A percentile compares a stretch with the other conserved stretches of the same genome.
phyloP scores from a whole-genome alignment of 2,888 invertebrate species.

The Sinotaia quadrata region DNA sequence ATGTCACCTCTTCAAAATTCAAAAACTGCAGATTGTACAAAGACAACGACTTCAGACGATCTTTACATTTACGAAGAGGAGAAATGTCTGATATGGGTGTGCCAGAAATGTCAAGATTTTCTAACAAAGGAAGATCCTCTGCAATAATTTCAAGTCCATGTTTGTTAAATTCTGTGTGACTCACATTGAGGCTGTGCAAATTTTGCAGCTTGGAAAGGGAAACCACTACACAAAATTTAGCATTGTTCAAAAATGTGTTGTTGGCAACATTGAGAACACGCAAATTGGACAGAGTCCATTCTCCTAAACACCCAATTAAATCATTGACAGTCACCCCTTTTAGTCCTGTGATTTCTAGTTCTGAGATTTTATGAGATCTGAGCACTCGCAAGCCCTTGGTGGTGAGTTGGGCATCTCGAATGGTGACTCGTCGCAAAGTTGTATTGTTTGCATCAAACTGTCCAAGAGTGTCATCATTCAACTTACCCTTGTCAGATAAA shows the following conservation, averaged over 20 bases:
- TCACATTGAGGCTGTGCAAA: conserved; percentile 77
- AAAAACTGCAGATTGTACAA: conserved; percentile 76
- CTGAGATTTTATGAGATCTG: conserved; percentile 78
- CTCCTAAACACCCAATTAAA: conserved; percentile 79
- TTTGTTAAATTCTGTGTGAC: conserved; percentile 81
- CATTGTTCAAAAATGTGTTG: conserved; percentile 78
- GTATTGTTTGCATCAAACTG: conserved; percentile 78
- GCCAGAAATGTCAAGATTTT: conserved; percentile 79
- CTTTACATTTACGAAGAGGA: conserved; percentile 76
- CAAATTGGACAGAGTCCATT: conserved; percentile 79
- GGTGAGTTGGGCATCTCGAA: conserved; percentile 77
- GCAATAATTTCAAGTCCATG: conserved; percentile 79
- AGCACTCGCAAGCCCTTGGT: conserved; percentile 77
- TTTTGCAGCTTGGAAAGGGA: conserved; percentile 78
- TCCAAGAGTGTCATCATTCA: conserved; percentile 78
- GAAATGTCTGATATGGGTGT: conserved; percentile 78
- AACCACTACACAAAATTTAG: conserved; percentile 77
- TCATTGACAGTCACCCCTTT: conserved; percentile 77
- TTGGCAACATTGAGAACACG: conserved; percentile 77
- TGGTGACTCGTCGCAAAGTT: conserved; percentile 76
- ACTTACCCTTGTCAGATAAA: conserved; percentile 76
- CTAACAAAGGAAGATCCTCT: conserved; percentile 78
- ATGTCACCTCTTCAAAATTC: conserved; percentile 66
- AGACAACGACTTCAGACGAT: conserved; percentile 76
- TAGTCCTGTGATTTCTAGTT: conserved; percentile 78